Conservation (phyloP, 92 coral and sea anemone genomes). For the Siderastrea radians region DNA sequence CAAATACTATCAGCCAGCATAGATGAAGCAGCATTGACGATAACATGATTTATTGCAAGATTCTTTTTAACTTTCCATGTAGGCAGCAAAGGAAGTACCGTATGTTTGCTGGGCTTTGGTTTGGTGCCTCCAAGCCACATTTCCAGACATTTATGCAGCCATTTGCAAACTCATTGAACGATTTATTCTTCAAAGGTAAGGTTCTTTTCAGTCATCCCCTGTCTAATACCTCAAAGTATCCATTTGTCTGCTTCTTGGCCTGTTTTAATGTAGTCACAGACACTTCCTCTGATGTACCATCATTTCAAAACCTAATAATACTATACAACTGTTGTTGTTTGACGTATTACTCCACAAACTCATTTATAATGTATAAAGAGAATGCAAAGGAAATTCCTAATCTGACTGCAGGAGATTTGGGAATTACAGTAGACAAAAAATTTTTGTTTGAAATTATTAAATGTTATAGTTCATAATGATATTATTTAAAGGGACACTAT, state of each 20-base stretch:
- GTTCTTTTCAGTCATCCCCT: not conserved
- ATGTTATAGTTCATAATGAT: too few relatives aligned
- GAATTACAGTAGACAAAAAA: too few relatives aligned
- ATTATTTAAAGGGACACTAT: too few relatives aligned
- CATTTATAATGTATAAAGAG: too few relatives aligned
- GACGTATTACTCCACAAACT: too few relatives aligned
- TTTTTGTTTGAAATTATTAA: too few relatives aligned
- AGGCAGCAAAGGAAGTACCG: conserved; percentile 51
- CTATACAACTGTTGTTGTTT: too few relatives aligned
- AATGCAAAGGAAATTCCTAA: too few relatives aligned
- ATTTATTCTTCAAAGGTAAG: conserved; percentile 61
- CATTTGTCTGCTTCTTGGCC: not conserved
- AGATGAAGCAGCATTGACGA: not conserved
- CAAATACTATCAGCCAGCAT: not conserved
- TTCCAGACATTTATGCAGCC: conserved; percentile 72
- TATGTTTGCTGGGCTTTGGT: conserved; percentile 73
- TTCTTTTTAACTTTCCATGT: not conserved
- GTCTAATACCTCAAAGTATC: not conserved
- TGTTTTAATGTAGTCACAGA: too few relatives aligned
- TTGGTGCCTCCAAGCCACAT: conserved; percentile 58
- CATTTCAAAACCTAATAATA: too few relatives aligned
- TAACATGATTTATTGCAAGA: not conserved
- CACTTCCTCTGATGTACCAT: too few relatives aligned
- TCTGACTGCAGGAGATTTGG: too few relatives aligned
- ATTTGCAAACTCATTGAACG: conserved; percentile 52